A percentile compares a stretch with the other conserved stretches of the same genome.
Conservation (phyloP, 1,140 invertebrate species). For the Lepeophtheirus salmonis region DNA sequence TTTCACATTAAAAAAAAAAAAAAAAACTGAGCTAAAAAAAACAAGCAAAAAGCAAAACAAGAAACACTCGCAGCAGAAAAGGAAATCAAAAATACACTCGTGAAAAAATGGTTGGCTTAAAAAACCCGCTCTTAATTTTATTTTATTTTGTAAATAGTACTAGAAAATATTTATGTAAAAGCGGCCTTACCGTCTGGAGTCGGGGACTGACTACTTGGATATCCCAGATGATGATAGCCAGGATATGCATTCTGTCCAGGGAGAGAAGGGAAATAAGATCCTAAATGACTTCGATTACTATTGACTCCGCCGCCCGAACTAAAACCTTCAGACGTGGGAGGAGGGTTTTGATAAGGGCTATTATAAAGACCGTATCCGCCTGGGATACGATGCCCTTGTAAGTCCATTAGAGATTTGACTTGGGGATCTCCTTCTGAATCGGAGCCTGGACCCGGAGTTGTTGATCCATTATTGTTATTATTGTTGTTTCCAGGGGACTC, state of each 20-base stretch:
- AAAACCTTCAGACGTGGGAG: neutral
- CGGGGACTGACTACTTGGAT: neutral
- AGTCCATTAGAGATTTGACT: slow-evolving; percentile 15
- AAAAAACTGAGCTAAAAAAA: neutral
- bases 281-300: neutral
- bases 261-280: neutral
- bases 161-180: neutral
- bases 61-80: neutral
- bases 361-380: neutral
- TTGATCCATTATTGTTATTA: too few species aligned
- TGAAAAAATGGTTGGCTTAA: neutral
- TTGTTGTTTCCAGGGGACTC: too few species aligned
- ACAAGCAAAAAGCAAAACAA: neutral
- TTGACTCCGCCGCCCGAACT: neutral
- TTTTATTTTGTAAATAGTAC: neutral
- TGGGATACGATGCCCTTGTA: slow-evolving; percentile 12
- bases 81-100: neutral
- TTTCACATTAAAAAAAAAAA: neutral
- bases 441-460: too few species aligned
- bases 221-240: slow-evolving; percentile 5
- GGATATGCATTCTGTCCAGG: slow-evolving; percentile 7
- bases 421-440: too few species aligned
- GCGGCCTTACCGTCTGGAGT: neutral
- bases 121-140: neutral
- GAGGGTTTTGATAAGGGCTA: neutral